A percentile compares a stretch with the other conserved stretches of the same genome.
phyloP scores from a whole-genome alignment of 2,113 vertebrate genomes.

The Oostethus manadensis region DNA sequence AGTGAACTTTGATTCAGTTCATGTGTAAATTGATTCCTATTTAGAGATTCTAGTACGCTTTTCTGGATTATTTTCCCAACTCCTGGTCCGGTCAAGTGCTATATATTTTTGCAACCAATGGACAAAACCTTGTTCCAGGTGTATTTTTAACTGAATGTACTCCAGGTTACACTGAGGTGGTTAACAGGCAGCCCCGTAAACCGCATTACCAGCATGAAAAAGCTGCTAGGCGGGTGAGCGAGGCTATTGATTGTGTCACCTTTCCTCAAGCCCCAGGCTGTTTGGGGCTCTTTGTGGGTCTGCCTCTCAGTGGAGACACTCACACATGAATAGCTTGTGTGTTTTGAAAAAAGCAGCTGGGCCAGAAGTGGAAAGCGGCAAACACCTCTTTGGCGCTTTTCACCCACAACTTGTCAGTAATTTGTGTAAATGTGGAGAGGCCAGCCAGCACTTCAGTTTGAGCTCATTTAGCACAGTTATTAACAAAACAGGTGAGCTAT shows the following conservation, averaged over 20 bases:
- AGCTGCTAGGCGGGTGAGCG: constrained; percentile 18
- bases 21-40: too few relatives aligned
- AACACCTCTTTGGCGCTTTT: constrained; percentile 46
- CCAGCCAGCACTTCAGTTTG: background rate
- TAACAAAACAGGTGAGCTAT: background rate
- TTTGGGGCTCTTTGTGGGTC: constrained; percentile 57
- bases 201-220: constrained; percentile 30
- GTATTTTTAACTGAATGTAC: constrained; percentile 22
- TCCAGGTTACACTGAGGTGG: constrained; percentile 36
- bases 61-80: too few relatives aligned
- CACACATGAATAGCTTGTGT: constrained; percentile 54
- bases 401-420: background rate
- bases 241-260: constrained; percentile 64
- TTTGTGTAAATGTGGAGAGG: background rate
- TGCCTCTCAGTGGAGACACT: constrained; percentile 49
- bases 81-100: too few relatives aligned
- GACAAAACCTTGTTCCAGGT: constrained; percentile 19
- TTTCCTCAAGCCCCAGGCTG: constrained; percentile 48
- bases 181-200: constrained; percentile 25
- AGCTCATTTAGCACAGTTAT: background rate
- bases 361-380: constrained; percentile 37
- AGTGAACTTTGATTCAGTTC: too few relatives aligned
- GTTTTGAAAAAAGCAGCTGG: constrained; percentile 46
- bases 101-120: too few relatives aligned
- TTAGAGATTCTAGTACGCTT: too few relatives aligned